Percentiles rank a stretch among this genome's conserved stretches.
phyloP scores from a whole-genome alignment of 2,113 vertebrate species.

The Opisthocomus hoazin region DNA sequence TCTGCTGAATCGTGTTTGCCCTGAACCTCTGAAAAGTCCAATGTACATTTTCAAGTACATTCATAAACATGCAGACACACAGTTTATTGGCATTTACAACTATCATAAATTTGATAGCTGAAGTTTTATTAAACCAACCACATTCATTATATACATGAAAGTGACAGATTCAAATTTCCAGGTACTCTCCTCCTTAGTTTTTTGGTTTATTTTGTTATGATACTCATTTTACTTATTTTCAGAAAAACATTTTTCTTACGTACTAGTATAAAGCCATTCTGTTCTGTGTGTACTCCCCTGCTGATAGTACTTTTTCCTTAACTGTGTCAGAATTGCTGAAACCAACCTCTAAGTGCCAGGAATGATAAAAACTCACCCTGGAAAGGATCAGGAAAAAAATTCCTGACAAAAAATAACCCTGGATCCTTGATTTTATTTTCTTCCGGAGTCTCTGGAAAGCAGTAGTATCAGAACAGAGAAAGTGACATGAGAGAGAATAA shows the following conservation, averaged over 20 bases:
- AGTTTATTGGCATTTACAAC: background rate
- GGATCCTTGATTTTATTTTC: background rate
- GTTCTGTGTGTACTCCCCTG: background rate
- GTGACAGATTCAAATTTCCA: background rate
- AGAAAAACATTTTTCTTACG: background rate
- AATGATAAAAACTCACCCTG: background rate
- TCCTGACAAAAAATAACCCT: background rate
- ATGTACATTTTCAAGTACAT: background rate
- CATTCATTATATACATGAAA: background rate
- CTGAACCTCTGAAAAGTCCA: background rate
- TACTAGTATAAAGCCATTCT: background rate
- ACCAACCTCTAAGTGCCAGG: background rate
- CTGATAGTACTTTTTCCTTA: background rate
- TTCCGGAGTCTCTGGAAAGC: background rate
- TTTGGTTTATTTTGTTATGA: background rate
- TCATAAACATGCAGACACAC: background rate
- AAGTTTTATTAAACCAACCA: background rate
- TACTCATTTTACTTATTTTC: background rate
- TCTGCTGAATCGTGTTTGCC: background rate
- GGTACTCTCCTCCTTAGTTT: background rate
- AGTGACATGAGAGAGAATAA: background rate
- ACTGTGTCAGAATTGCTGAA: background rate
- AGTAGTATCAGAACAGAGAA: background rate
- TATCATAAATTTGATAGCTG: background rate
- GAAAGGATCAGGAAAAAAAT: background rate